Conservation (phyloP, 2,797 vertebrate species). For the Melanogrammus aeglefinus region DNA sequence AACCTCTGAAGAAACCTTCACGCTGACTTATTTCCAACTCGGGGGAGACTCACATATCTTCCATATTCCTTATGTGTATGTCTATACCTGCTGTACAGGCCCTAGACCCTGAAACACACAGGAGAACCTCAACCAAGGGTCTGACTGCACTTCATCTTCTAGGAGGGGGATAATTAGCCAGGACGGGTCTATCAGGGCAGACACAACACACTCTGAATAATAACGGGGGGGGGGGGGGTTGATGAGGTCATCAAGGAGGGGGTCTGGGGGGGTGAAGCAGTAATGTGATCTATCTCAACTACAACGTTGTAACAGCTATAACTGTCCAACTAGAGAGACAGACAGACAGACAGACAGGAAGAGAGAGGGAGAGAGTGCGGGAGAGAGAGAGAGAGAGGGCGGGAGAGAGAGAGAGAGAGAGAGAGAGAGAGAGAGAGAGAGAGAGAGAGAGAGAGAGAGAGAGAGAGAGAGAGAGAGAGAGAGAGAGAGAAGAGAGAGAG, state of each 20-base stretch:
- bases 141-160: too few species aligned
- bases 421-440: background rate
- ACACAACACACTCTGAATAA: too few species aligned
- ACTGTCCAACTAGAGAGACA: slow-evolving; percentile 3
- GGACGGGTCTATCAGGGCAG: background rate
- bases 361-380: background rate
- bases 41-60: background rate
- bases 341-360: background rate
- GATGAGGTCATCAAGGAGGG: background rate
- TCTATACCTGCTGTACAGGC: background rate
- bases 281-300: background rate
- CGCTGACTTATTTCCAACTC: slow-evolving; percentile 27
- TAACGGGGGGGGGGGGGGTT: too few species aligned
- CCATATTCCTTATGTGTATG: background rate
- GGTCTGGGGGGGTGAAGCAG: background rate
- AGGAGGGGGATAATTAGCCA: background rate
- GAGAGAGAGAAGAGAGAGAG: slow-evolving; percentile 4
- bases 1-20: slow-evolving; percentile 40
- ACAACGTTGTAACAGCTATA: background rate
- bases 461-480: background rate
- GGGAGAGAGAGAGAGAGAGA: background rate
- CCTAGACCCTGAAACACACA: background rate
- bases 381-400: background rate
- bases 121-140: too few species aligned
- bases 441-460: background rate